Percentiles rank a stretch among this genome's conserved stretches.
Evolutionary conservation across 2,888 invertebrate species (phyloP).

Genomic region (Dicranocentrus wangi): DNA sequence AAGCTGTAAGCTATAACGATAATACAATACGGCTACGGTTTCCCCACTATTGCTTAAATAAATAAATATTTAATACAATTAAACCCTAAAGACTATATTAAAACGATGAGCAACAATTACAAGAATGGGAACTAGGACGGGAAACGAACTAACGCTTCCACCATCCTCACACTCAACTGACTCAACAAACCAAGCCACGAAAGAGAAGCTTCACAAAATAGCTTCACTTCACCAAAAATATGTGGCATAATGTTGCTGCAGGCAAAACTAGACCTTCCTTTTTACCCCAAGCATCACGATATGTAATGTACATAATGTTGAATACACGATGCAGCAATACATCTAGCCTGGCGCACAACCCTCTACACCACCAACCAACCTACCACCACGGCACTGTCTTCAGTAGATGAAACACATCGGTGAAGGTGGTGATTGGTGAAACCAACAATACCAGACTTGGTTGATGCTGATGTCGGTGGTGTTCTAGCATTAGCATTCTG

Average conservation of each 20-base stretch:
- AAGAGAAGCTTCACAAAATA: conserved; percentile 58
- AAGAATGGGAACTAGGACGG: conserved; percentile 65
- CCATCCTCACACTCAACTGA: conserved; percentile 62
- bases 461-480: no score
- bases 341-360: conserved; percentile 3
- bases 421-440: no score
- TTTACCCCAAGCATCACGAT: conserved; percentile 54
- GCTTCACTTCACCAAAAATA: conserved; percentile 62
- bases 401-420: conserved; percentile 1
- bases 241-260: conserved; percentile 63
- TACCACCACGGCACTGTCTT: conserved; percentile 31
- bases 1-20: background rate
- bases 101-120: conserved; percentile 57
- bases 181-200: conserved; percentile 57
- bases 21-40: background rate
- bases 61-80: conserved; percentile 64
- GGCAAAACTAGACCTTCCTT: conserved; percentile 65
- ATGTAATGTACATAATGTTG: conserved; percentile 14
- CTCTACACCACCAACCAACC: conserved; percentile 37
- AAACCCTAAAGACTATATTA: conserved; percentile 53
- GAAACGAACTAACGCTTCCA: conserved; percentile 64
- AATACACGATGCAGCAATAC: conserved; percentile 28
- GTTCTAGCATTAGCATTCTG: no score
- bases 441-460: no score
- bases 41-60: conserved; percentile 27